Conservation (phyloP, 2,113 vertebrate species). For the Nasalis larvatus region DNA sequence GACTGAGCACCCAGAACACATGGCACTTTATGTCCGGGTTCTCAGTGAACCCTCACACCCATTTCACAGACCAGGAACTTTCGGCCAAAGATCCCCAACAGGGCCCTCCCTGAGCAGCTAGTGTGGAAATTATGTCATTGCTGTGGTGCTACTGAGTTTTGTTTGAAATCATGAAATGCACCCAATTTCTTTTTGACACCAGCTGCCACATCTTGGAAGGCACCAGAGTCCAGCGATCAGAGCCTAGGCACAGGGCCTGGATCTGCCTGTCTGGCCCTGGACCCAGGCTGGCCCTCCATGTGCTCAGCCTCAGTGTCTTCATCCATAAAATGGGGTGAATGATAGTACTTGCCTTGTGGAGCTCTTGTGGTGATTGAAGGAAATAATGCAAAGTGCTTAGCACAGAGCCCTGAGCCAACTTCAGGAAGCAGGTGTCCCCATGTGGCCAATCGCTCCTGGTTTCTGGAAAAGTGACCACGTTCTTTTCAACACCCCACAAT, state of each 20-base stretch:
- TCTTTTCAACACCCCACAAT: neutral
- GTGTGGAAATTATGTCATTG: no score
- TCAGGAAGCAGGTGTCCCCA: neutral
- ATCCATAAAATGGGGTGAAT: neutral
- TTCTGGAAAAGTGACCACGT: neutral
- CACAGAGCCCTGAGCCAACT: neutral
- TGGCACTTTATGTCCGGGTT: neutral
- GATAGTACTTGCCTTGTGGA: rapidly evolving
- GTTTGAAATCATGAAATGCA: neutral
- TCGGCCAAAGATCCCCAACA: neutral
- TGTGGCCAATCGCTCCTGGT: no score
- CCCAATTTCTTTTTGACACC: neutral
- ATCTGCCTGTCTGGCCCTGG: neutral
- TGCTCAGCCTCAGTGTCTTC: neutral
- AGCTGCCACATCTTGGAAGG: neutral
- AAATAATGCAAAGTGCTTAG: rapidly evolving
- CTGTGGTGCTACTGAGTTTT: neutral
- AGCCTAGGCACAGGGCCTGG: neutral
- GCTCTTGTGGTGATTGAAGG: neutral
- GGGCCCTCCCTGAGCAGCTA: neutral
- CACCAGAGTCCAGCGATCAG: neutral
- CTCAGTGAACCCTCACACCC: neutral
- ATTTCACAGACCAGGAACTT: neutral
- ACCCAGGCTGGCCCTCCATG: rapidly evolving
- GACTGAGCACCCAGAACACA: neutral